Evolutionary conservation across 2,113 vertebrate genomes (phyloP).

Genomic region (Erythrolamprus reginae): DNA sequence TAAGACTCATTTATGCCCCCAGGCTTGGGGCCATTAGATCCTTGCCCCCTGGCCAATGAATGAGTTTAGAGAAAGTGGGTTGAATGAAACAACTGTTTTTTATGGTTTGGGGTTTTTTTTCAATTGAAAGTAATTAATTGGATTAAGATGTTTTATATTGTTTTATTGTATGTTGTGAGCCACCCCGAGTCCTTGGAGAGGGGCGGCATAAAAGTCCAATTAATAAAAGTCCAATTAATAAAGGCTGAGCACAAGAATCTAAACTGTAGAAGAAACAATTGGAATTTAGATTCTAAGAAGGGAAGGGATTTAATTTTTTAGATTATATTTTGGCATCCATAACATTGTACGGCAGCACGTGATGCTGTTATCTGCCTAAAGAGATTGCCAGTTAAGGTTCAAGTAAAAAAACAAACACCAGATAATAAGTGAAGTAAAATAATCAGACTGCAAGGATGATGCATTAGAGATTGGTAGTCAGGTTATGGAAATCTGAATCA

Average conservation of each 20-base stretch:
- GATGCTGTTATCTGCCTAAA: not conserved
- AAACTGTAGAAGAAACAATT: not conserved
- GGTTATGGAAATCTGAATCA: not conserved
- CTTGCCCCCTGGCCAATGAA: no score
- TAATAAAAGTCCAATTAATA: no score
- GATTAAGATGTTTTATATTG: no score
- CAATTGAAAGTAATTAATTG: no score
- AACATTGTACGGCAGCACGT: not conserved
- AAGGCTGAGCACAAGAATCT: not conserved
- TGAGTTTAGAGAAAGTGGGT: no score
- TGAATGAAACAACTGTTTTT: no score
- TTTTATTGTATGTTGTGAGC: no score
- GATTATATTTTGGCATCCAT: not conserved
- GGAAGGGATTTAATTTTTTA: not conserved
- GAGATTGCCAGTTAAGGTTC: not conserved
- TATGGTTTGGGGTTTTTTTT: no score
- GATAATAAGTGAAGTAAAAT: not conserved
- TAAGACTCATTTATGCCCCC: no score
- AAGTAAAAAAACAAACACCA: not conserved
- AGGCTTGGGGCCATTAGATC: no score
- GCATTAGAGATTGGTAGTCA: not conserved
- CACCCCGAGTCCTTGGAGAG: no score
- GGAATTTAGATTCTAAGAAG: not conserved
- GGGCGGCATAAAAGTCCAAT: no score
- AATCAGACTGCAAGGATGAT: not conserved